phyloP scores from a whole-genome alignment of 1,140 invertebrate genomes.

The Leptinotarsa lineolata region DNA sequence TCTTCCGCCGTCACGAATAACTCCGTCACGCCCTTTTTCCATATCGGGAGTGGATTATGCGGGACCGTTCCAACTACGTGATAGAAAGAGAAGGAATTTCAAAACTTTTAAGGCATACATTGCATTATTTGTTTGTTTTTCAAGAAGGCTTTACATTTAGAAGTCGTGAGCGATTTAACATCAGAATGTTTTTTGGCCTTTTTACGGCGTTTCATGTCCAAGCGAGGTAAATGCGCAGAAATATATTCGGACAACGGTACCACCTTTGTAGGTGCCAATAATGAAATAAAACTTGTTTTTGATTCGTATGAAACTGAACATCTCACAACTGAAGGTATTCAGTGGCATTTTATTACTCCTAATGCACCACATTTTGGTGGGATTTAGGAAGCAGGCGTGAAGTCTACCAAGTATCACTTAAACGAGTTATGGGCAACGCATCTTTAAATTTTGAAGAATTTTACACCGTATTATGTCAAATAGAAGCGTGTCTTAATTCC shows the following conservation, averaged over 20 bases:
- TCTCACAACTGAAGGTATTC: too few relatives aligned
- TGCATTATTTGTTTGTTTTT: conserved; percentile 50
- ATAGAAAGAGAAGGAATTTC: conserved; percentile 42
- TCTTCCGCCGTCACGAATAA: conserved; percentile 8
- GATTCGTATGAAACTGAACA: conserved; percentile 43
- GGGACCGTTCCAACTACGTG: too few relatives aligned
- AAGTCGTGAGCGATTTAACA: conserved; percentile 46
- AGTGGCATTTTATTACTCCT: conserved; percentile 39
- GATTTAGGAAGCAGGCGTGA: too few relatives aligned
- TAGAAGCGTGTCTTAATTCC: conserved; percentile 40
- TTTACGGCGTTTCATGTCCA: too few relatives aligned
- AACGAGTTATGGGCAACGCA: conserved; percentile 32
- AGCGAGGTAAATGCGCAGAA: too few relatives aligned
- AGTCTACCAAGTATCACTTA: conserved; percentile 53
- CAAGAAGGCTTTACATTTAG: conserved; percentile 50
- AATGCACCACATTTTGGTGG: conserved; percentile 55
- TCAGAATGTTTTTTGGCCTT: too few relatives aligned
- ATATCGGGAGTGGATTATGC: neutral
- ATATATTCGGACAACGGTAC: too few relatives aligned
- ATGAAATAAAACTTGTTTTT: conserved; percentile 50
- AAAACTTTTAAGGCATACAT: conserved; percentile 45
- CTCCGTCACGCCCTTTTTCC: too few relatives aligned
- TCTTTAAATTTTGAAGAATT: conserved; percentile 41
- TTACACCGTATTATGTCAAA: conserved; percentile 32
- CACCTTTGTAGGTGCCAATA: conserved; percentile 38